Conservation (phyloP, 2,113 vertebrate species). For the Oenanthe melanoleuca region DNA sequence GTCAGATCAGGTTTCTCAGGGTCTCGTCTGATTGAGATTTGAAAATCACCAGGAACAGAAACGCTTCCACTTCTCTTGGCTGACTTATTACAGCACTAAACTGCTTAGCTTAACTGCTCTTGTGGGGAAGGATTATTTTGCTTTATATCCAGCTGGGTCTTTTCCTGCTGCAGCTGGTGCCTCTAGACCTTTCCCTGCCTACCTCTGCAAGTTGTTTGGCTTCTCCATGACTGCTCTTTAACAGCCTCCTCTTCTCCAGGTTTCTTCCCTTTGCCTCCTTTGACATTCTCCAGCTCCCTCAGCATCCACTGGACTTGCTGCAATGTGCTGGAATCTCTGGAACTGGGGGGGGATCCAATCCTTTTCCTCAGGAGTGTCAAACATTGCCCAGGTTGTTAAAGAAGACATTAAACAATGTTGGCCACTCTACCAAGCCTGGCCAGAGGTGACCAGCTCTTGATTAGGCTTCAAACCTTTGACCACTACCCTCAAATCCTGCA, state of each 20-base stretch:
- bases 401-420: neutral
- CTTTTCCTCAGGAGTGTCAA: neutral
- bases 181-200: neutral
- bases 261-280: neutral
- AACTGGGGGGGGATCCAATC: rapidly evolving
- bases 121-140: neutral
- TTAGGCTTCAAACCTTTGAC: neutral
- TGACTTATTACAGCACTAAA: neutral
- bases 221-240: neutral
- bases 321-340: neutral
- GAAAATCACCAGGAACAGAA: neutral
- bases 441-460: neutral
- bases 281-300: neutral
- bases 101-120: neutral
- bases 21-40: neutral
- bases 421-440: neutral
- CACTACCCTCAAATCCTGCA: neutral
- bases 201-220: neutral
- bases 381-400: neutral
- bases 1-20: neutral
- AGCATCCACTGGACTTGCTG: neutral
- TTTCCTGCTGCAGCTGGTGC: conserved; percentile 21
- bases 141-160: neutral
- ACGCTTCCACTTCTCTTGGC: neutral
- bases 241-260: neutral